A percentile compares a stretch with the other conserved stretches of the same genome.
Evolutionary conservation across 2,888 invertebrate species (phyloP).

Genomic region (Lamellibrachia satsuma): DNA sequence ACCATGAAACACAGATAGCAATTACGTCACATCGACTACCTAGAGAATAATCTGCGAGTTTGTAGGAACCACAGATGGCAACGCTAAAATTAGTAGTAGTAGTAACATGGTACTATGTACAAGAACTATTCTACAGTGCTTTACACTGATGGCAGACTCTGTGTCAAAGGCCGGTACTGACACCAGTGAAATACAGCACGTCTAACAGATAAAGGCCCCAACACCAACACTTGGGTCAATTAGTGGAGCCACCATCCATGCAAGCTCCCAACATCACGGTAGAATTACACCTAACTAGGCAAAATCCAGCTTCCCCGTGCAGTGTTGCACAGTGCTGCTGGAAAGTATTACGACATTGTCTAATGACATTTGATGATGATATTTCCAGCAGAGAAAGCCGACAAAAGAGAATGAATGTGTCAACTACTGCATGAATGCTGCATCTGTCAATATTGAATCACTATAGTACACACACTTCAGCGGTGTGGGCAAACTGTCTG

Average conservation of each 20-base stretch:
- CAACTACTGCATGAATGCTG: background rate
- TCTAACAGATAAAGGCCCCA: background rate
- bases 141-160: conserved; percentile 1
- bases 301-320: background rate
- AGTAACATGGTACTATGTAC: background rate
- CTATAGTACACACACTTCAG: background rate
- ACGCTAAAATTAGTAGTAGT: background rate
- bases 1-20: background rate
- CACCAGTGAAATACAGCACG: background rate
- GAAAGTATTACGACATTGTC: background rate
- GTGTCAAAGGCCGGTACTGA: background rate
- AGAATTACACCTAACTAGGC: background rate
- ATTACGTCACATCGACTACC: conserved; percentile 17
- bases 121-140: conserved; percentile 11
- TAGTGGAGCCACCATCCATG: background rate
- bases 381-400: background rate
- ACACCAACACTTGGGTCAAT: background rate
- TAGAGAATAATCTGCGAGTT: conserved; percentile 3
- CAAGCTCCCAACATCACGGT: background rate
- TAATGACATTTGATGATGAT: background rate
- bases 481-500: background rate
- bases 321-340: background rate
- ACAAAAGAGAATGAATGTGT: background rate
- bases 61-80: background rate
- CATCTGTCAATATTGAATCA: background rate